Base-by-base conservation (phyloP, 2,888 invertebrate genomes). In the Perizoma affinitatum region DNA sequence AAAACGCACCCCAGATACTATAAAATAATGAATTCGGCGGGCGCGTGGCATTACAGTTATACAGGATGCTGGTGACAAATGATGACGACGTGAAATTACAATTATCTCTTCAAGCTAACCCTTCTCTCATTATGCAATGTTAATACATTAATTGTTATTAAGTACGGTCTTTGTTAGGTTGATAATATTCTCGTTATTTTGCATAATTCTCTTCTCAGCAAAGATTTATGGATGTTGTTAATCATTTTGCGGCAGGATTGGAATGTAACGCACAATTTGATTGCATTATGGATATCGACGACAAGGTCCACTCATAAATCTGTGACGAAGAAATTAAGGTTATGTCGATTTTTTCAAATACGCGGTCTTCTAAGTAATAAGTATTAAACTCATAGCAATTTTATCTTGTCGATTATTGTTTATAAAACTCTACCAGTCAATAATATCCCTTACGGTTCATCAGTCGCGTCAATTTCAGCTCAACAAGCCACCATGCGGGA, bases 61-160 rank as follows among this genome's bases (percentile, higher is more conserved):
- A 78, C 90, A 87, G 91, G 92, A 91, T 90, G 91, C 91, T 91
- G 91, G 86, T 87, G 92, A 92, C 92, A 92, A 92, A 92, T 91
- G 82, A 87, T 77, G 77, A 81, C 82, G 82, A 86, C 90, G 89
- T 92, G 86, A 92, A 91, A 92, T 91, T 89, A 87, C 83, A 85
- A 90, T 90, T 89, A 90, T 86, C 82, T 88, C 84, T 86, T 84
- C 85, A 84, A 85, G 65, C 60, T 73, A 85, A 80, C 90, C 90
- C 86, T 87, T 84, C 65, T 50, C 81, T 86, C 76, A 87, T 90
- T 90, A 90, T 91, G 90, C 90, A 84, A 88, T 88, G 80, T 83
- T 80, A 76, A 79, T 79, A 76, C 75, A 79, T 82, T 85, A 81
- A 82, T 81, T 82, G 75, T 74, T 68, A 72, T 71, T 76, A 73